Evolutionary conservation across 2,888 invertebrate species (phyloP).

Genomic region (Dynastes tityus): DNA sequence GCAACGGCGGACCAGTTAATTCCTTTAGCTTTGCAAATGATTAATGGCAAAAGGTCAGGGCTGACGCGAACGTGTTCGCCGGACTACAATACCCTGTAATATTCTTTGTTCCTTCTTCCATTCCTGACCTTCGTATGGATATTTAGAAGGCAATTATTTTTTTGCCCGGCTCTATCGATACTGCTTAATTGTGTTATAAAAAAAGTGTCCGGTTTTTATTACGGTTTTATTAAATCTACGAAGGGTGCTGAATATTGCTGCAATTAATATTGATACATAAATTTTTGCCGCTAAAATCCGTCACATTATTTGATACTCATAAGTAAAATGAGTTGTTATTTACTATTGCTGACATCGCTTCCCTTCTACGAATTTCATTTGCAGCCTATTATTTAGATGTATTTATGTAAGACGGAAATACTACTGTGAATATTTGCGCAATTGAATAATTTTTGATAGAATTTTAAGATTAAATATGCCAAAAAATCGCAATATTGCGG

Average conservation of each 20-base stretch:
- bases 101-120: conserved; percentile 31
- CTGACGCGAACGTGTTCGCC: conserved; percentile 19
- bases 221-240: conserved; percentile 24
- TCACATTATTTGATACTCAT: too few relatives aligned
- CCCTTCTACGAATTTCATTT: too few relatives aligned
- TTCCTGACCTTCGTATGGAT: conserved; percentile 26
- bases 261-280: conserved; percentile 9
- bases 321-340: too few relatives aligned
- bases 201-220: conserved; percentile 10
- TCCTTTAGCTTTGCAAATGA: conserved; percentile 39
- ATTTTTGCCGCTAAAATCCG: neutral
- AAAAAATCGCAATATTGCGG: too few relatives aligned
- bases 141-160: conserved; percentile 41
- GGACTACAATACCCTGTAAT: conserved; percentile 23
- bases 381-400: too few relatives aligned
- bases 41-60: conserved; percentile 35
- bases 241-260: conserved; percentile 7
- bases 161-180: neutral
- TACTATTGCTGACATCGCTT: too few relatives aligned
- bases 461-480: too few relatives aligned
- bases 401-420: too few relatives aligned
- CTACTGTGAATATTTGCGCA: too few relatives aligned
- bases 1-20: conserved; percentile 27
- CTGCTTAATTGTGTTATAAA: conserved; percentile 24
- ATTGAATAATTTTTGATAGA: too few relatives aligned